phyloP scores from a whole-genome alignment of 2,113 vertebrate species.

The Xenopus laevis region DNA sequence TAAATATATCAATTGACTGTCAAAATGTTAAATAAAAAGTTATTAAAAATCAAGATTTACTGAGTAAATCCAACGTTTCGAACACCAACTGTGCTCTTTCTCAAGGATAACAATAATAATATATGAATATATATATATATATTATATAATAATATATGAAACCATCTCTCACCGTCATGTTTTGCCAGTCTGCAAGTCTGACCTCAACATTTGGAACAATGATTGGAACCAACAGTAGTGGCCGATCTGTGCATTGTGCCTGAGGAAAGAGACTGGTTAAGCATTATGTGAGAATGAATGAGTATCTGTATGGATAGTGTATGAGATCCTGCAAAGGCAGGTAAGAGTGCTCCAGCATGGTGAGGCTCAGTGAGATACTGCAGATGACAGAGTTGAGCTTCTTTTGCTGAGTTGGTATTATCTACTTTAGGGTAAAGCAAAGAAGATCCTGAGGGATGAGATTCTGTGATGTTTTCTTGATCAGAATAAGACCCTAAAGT shows the following conservation, averaged over 20 bases:
- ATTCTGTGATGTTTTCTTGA: neutral
- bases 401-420: neutral
- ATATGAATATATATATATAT: too few relatives aligned
- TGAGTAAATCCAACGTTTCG: too few relatives aligned
- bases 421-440: neutral
- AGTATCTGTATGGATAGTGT: too few relatives aligned
- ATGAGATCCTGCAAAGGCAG: too few relatives aligned
- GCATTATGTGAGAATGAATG: neutral
- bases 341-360: neutral
- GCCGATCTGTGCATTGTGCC: slow-evolving; percentile 59
- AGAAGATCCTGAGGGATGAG: neutral
- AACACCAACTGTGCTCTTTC: too few relatives aligned
- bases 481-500: neutral
- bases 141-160: too few relatives aligned
- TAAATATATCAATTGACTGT: too few relatives aligned
- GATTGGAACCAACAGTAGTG: slow-evolving; percentile 46
- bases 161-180: slow-evolving; percentile 62
- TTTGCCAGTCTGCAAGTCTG: slow-evolving; percentile 64
- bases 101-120: too few relatives aligned
- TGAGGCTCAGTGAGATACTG: neutral
- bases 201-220: slow-evolving; percentile 66
- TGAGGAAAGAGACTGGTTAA: slow-evolving; percentile 33
- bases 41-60: too few relatives aligned
- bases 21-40: too few relatives aligned
- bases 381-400: neutral